Conservation (phyloP, 2,888 invertebrate species). For the Dione vanillae region DNA sequence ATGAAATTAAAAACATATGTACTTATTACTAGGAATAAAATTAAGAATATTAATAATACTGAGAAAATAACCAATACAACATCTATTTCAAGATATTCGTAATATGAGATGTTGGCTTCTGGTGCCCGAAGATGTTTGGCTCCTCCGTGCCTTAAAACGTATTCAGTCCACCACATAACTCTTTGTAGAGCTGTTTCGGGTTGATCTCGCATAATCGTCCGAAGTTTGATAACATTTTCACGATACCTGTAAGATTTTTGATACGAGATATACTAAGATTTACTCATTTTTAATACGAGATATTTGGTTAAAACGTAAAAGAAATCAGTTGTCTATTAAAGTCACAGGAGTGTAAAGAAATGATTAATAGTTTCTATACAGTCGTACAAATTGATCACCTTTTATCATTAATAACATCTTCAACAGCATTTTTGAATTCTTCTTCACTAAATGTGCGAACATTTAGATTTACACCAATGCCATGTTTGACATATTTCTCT, state of each 20-base stretch:
- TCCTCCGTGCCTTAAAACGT: conserved; percentile 64
- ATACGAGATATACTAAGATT: too few species aligned
- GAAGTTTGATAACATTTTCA: conserved; percentile 52
- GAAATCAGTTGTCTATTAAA: too few species aligned
- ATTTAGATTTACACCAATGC: conserved; percentile 59
- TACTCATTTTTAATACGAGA: too few species aligned
- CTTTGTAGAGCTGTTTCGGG: conserved; percentile 64
- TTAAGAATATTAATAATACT: background rate
- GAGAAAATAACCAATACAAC: conserved; percentile 13
- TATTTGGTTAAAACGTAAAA: too few species aligned
- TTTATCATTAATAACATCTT: conserved; percentile 53
- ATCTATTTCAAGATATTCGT: conserved; percentile 29
- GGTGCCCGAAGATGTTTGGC: conserved; percentile 63
- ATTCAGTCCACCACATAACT: conserved; percentile 77
- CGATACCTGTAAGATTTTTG: conserved; percentile 53
- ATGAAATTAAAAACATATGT: conserved; percentile 1
- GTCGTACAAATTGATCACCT: conserved; percentile 50
- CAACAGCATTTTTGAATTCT: conserved; percentile 54
- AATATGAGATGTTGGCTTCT: conserved; percentile 55
- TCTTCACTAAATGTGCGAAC: conserved; percentile 56
- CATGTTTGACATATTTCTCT: conserved; percentile 57
- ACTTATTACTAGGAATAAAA: background rate
- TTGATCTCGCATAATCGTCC: conserved; percentile 61
- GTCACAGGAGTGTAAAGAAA: background rate
- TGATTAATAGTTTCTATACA: background rate